Conservation (phyloP, 23 tunicate genomes). For the Clavelina lepadiformis region DNA sequence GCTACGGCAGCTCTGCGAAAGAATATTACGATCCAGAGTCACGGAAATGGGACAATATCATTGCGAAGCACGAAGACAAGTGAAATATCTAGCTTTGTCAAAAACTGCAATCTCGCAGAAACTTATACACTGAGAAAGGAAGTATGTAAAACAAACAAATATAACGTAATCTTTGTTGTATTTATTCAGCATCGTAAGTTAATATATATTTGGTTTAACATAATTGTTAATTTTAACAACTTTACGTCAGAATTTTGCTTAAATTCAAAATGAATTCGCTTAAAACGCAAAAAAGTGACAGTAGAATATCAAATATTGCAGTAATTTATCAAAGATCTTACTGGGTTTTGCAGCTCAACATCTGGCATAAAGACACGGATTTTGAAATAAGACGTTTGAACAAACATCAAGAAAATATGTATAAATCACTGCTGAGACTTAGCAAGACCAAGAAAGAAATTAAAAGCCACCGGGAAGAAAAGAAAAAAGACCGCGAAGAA, state of each 20-base stretch:
- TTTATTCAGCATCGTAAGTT: too few species aligned
- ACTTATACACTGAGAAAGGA: conserved; percentile 38
- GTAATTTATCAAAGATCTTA: not conserved
- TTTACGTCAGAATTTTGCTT: not conserved
- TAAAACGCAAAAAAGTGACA: not conserved
- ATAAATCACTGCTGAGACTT: conserved; percentile 45
- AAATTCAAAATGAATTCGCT: not conserved
- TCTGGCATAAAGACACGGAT: conserved; percentile 78
- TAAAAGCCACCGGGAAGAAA: conserved; percentile 27
- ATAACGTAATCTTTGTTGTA: too few species aligned
- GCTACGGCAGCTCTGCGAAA: conserved; percentile 26
- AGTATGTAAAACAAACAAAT: conserved; percentile 25
- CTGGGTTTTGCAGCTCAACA: conserved; percentile 38
- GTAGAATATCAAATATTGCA: not conserved
- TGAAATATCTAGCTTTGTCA: conserved; percentile 84
- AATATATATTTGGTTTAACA: not conserved
- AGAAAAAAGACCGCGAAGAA: conserved; percentile 19
- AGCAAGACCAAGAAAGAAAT: conserved; percentile 64
- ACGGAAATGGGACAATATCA: conserved; percentile 10
- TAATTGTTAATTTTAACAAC: not conserved
- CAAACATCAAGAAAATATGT: conserved; percentile 39
- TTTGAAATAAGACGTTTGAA: conserved; percentile 38
- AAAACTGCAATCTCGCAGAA: conserved; percentile 82
- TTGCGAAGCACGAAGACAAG: conserved; percentile 69
- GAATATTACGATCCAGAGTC: conserved; percentile 2